phyloP scores from a whole-genome alignment of 2,113 vertebrate species.

The Oophaga pumilio region DNA sequence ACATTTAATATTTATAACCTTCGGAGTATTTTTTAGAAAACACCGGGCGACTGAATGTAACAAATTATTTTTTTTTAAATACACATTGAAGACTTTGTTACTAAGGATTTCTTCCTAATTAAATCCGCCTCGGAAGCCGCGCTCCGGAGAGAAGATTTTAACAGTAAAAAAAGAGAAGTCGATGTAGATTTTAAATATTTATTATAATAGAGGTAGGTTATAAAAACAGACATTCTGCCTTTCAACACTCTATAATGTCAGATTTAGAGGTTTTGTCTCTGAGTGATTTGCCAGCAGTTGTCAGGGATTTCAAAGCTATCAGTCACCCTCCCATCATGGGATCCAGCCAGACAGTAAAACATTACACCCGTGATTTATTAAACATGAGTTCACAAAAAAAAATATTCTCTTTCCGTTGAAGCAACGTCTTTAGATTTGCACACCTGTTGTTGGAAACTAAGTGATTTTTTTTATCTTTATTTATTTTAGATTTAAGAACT shows the following conservation, averaged over 20 bases:
- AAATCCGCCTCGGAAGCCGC: constrained; percentile 76
- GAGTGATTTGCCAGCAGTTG: constrained; percentile 90
- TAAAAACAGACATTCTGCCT: constrained; percentile 97
- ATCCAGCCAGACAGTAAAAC: constrained; percentile 76
- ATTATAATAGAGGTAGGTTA: constrained; percentile 94
- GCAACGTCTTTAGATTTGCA: constrained; percentile 64
- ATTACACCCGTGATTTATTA: constrained; percentile 81
- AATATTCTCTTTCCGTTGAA: constrained; percentile 54
- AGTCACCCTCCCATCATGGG: constrained; percentile 72
- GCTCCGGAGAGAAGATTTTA: constrained; percentile 78
- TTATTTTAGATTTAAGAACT: background rate
- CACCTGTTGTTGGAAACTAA: constrained; percentile 75
- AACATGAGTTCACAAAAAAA: constrained; percentile 64
- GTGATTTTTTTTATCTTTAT: constrained; percentile 33
- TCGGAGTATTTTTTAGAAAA: constrained; percentile 76
- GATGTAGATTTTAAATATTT: constrained; percentile 84
- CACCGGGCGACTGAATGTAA: constrained; percentile 66
- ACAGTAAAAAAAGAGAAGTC: constrained; percentile 74
- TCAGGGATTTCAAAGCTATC: constrained; percentile 79
- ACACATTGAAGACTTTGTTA: constrained; percentile 65
- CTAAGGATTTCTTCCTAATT: constrained; percentile 76
- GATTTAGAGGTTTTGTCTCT: constrained; percentile 91
- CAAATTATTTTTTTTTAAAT: constrained; percentile 59
- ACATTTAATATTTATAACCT: constrained; percentile 71
- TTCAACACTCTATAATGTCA: constrained; percentile 95